phyloP scores from a whole-genome alignment of 1,140 invertebrate species.

The Orchestia grillus region DNA sequence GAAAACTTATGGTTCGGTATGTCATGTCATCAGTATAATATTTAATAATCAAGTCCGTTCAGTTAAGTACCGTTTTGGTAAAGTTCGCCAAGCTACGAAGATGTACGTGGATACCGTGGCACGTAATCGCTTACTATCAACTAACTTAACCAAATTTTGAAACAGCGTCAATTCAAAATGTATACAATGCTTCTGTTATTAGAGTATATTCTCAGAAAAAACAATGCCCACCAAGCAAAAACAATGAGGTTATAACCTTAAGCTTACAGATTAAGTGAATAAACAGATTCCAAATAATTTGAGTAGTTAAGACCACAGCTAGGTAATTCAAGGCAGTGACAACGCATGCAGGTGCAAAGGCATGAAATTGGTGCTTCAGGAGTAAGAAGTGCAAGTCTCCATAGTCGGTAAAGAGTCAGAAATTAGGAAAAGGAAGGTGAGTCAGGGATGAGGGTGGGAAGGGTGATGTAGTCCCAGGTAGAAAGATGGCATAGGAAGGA shows the following conservation, averaged over 20 bases:
- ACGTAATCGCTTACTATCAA: too few relatives aligned
- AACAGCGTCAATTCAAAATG: too few relatives aligned
- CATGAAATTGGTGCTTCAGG: not conserved
- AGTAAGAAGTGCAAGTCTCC: slow-evolving; percentile 11
- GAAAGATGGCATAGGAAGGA: slow-evolving; percentile 33
- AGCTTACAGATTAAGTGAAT: not conserved
- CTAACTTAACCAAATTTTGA: too few relatives aligned
- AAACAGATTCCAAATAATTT: not conserved
- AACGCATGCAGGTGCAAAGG: not conserved
- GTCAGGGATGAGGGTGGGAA: slow-evolving; percentile 53
- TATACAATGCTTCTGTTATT: not conserved
- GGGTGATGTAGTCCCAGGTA: slow-evolving; percentile 22
- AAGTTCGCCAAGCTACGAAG: not conserved
- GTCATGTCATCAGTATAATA: not conserved
- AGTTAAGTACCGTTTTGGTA: not conserved
- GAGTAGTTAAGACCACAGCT: not conserved
- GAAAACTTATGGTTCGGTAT: not conserved
- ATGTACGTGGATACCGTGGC: too few relatives aligned
- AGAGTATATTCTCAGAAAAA: not conserved
- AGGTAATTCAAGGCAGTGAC: not conserved
- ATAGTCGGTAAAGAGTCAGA: not conserved
- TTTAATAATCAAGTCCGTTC: not conserved
- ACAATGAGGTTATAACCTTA: not conserved
- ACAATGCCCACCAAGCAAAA: not conserved
- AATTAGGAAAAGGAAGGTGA: not conserved